Evolutionary conservation across 2,113 vertebrate species (phyloP).

Genomic region (Hiodon tergisus): DNA sequence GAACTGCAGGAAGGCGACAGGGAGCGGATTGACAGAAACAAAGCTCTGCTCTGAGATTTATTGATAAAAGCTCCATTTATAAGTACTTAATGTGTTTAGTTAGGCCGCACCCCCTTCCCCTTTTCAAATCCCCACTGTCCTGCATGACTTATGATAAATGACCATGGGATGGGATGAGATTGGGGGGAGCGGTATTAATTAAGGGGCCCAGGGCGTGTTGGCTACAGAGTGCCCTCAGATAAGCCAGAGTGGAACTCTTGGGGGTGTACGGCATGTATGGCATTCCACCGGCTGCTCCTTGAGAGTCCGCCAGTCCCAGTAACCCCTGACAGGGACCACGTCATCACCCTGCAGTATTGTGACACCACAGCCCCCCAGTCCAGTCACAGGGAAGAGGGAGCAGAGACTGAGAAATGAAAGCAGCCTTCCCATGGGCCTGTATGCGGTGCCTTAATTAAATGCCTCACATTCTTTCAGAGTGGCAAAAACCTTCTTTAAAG

Average conservation of each 20-base stretch:
- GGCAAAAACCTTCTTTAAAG: conserved; percentile 15
- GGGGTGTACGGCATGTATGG: conserved; percentile 37
- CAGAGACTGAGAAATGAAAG: conserved; percentile 63
- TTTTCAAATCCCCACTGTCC: conserved; percentile 30
- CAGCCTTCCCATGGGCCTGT: conserved; percentile 51
- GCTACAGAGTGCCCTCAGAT: conserved; percentile 30
- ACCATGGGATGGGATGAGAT: conserved; percentile 35
- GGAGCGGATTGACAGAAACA: conserved; percentile 32
- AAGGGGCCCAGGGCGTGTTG: conserved; percentile 40
- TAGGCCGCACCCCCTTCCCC: conserved; percentile 29
- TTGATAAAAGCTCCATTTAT: conserved; percentile 43
- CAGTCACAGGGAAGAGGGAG: conserved; percentile 38
- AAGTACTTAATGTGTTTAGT: conserved; percentile 25
- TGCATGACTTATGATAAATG: conserved; percentile 56
- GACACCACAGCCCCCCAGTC: conserved; percentile 56
- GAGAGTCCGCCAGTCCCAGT: conserved; percentile 61
- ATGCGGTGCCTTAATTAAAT: conserved; percentile 72
- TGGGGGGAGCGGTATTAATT: conserved; percentile 60
- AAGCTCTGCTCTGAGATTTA: conserved; percentile 17
- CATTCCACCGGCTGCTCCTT: conserved; percentile 54
- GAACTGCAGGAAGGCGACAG: conserved; percentile 12
- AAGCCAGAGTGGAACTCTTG: conserved; percentile 36
- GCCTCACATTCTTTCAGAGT: conserved; percentile 66
- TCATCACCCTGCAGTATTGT: conserved; percentile 31
- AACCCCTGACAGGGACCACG: conserved; percentile 57